Evolutionary conservation across 2,113 vertebrate genomes (phyloP), one percentile per base, ranked within the genome.

Genomic region (Poecile atricapillus): DNA sequence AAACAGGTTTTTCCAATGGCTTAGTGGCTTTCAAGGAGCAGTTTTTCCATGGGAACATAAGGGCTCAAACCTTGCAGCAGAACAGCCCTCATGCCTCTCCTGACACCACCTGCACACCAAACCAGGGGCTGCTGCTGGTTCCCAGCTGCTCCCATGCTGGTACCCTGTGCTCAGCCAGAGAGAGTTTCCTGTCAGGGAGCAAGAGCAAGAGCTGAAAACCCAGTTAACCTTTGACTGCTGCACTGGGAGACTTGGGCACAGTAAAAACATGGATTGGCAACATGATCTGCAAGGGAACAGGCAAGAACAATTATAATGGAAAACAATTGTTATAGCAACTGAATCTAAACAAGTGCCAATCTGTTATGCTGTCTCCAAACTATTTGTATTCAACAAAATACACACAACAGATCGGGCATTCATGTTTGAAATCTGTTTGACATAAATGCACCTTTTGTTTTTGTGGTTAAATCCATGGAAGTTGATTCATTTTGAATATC

Each of bases 401-500:
- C 37, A 35, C 27, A 44, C 21, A 95, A 71, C 4, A 78, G 67
- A 87, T 68, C 44, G 78, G 20, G 24, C 33, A 55, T 63, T 24
- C n/a, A 27, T 64, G 23, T 64, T 59, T 83, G 70, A 89, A 63
- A 47, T 52, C 24, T 64, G 1, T 87, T 82, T 83, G 76, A 75
- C 56, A 77, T 33, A 92, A 64, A 74, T 27, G 11, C 22, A 94
- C 22, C 44, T 81, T 86, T 73, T 91, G 35, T 80, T 86, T 58
- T 69, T 0, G 0, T 81, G 31, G 30, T 70, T 87, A 83, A 86
- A 77, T 69, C 5, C 20, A 53, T 0, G 1, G 33, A 60, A 83
- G 27, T 6, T 71, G 33, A 89, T 93, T 90, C 77, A 63, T 81
- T 97, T 95, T 92, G 39, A 89, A 44, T 89, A 92, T 67, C 55